Conservation (phyloP, 2,797 vertebrate species). For the Amblyraja radiata region DNA sequence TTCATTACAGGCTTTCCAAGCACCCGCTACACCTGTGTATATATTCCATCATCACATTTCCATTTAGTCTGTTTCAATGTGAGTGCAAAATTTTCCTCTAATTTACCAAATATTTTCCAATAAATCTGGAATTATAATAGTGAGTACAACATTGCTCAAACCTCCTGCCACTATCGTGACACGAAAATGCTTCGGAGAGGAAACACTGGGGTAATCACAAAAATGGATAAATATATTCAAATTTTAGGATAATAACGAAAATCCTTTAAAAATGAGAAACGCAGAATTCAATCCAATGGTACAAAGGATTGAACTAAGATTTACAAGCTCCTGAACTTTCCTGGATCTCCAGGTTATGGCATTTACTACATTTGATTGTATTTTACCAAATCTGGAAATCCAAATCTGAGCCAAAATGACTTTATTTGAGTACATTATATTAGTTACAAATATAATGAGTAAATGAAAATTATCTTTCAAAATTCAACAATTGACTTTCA, state of each 20-base stretch:
- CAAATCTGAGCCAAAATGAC: not conserved
- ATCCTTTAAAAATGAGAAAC: not conserved
- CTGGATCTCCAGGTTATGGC: not conserved
- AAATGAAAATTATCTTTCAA: not conserved
- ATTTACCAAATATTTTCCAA: slow-evolving; percentile 20
- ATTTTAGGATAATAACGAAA: not conserved
- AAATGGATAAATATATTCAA: not conserved
- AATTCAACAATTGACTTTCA: no score
- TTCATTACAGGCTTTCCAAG: no score
- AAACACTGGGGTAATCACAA: not conserved
- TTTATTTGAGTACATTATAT: no score
- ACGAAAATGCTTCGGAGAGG: not conserved
- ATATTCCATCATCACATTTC: slow-evolving; percentile 5
- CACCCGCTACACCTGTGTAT: no score
- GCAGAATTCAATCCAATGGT: not conserved
- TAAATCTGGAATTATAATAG: not conserved
- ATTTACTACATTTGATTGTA: not conserved
- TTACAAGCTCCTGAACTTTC: not conserved
- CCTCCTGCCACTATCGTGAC: not conserved
- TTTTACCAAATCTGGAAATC: not conserved
- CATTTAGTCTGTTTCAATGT: slow-evolving; percentile 31
- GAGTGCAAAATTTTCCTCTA: slow-evolving; percentile 1
- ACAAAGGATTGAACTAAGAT: not conserved
- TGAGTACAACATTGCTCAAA: not conserved
- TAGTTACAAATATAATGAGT: not conserved